Percentiles rank a stretch among this genome's conserved stretches.
These are phyloP conservation scores for Cyphomyrus plagiostoma DNA, from an alignment of 2,113 vertebrate species.

Conservation along the genomic window DNA sequence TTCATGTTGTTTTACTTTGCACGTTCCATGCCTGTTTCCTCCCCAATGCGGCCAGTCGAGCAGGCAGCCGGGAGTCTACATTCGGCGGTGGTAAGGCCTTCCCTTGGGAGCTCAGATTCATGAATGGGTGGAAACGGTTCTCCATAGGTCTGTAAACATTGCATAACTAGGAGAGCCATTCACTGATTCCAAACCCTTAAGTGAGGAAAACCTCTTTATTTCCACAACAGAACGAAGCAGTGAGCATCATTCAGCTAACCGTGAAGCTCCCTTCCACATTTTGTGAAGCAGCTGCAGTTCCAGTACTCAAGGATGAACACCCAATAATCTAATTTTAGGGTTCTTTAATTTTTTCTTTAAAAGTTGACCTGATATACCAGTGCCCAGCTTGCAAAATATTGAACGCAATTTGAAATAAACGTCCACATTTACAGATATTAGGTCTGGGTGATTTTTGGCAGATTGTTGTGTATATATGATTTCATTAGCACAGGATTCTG, in stretches of 20 bases:
- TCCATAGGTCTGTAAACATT: not conserved
- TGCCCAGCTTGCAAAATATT: not conserved
- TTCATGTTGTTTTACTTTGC: not conserved
- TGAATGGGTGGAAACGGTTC: not conserved
- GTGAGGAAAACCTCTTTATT: not conserved
- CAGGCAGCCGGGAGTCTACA: not conserved
- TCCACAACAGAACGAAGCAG: not conserved
- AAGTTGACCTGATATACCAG: not conserved
- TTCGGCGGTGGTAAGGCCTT: not conserved
- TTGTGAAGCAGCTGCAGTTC: not conserved
- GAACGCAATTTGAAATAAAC: not conserved
- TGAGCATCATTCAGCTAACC: not conserved
- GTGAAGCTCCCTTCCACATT: not conserved
- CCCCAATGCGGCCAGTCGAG: not conserved
- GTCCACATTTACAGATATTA: not conserved
- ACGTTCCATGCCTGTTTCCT: not conserved
- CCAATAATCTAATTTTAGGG: not conserved
- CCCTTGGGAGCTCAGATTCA: not conserved
- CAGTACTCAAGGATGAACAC: not conserved
- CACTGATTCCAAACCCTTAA: slow-evolving; percentile 9
- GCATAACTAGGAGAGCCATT: not conserved
- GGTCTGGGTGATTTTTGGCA: not conserved
- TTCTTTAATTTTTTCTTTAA: not conserved
- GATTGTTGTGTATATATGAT: not conserved
- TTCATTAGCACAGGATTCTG: not conserved